Evolutionary conservation across 2,888 invertebrate genomes (phyloP).

Genomic region (Ichneumoninae sp.): DNA sequence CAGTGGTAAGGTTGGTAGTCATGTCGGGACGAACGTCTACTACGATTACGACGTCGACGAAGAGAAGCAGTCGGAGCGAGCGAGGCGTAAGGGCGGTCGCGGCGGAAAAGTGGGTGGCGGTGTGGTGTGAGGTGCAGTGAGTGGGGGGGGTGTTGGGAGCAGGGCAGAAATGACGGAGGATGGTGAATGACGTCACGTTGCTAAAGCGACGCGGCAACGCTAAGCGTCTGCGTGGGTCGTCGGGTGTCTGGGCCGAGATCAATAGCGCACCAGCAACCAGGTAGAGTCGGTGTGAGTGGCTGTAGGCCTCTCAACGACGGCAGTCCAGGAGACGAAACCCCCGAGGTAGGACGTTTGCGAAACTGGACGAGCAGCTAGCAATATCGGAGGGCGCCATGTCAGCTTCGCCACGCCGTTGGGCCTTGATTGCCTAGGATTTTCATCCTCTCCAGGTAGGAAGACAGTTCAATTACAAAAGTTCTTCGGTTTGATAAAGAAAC

Average conservation of each 20-base stretch:
- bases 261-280: constrained; percentile 83
- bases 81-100: constrained; percentile 43
- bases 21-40: constrained; percentile 14
- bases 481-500: background rate
- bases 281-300: constrained; percentile 79
- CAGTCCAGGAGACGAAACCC: constrained; percentile 83
- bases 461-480: constrained; percentile 11
- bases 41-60: constrained; percentile 18
- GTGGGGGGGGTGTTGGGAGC: constrained; percentile 32
- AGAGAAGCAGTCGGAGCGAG: constrained; percentile 45
- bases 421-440: constrained; percentile 81
- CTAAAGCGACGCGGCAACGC: constrained; percentile 84
- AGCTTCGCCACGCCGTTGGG: constrained; percentile 78
- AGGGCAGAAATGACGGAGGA: constrained; percentile 65
- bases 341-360: constrained; percentile 79
- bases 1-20: constrained; percentile 48
- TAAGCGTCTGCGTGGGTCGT: constrained; percentile 83
- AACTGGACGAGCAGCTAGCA: constrained; percentile 72
- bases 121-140: constrained; percentile 22
- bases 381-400: constrained; percentile 81
- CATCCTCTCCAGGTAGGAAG: constrained; percentile 81
- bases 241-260: constrained; percentile 83
- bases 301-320: constrained; percentile 78
- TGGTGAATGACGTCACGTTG: constrained; percentile 83
- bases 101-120: constrained; percentile 35